phyloP scores from a whole-genome alignment of 2,888 invertebrate genomes.

The Baronia brevicornis region DNA sequence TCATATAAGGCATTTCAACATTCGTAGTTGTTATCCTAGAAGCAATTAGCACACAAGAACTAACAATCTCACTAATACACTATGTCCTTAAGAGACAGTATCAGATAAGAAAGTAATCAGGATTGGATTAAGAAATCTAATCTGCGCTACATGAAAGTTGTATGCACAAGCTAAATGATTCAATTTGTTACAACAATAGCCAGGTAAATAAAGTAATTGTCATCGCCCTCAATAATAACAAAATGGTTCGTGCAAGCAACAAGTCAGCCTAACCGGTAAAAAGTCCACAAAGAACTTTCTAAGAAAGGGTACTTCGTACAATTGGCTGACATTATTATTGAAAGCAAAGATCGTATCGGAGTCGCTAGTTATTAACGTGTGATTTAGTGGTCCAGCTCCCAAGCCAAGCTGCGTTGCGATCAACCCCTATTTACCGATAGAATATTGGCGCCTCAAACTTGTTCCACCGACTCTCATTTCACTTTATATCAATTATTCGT shows the following conservation, averaged over 20 bases:
- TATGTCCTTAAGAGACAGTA: conserved; percentile 8
- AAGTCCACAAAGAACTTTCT: conserved; percentile 51
- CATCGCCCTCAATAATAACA: conserved; percentile 58
- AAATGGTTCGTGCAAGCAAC: conserved; percentile 23
- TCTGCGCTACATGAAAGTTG: conserved; percentile 13
- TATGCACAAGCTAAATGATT: conserved; percentile 25
- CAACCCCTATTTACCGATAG: conserved; percentile 56
- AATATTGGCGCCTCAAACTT: conserved; percentile 36
- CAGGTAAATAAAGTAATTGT: conserved; percentile 30
- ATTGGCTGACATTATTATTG: conserved; percentile 67
- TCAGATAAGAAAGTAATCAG: conserved; percentile 12
- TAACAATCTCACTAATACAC: not conserved
- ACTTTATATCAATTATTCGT: conserved; percentile 26
- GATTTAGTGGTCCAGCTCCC: conserved; percentile 54
- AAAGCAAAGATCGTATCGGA: conserved; percentile 66
- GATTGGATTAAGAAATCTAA: conserved; percentile 15
- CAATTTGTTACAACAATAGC: conserved; percentile 31
- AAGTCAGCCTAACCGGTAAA: conserved; percentile 47
- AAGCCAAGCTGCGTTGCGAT: conserved; percentile 38
- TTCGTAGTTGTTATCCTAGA: too few relatives aligned
- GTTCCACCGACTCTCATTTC: conserved; percentile 26
- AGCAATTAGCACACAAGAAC: conserved; percentile 23
- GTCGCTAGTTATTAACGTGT: conserved; percentile 61
- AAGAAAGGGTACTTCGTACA: conserved; percentile 49
- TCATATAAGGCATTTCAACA: too few relatives aligned